Evolutionary conservation across 2,113 vertebrate genomes (phyloP).

Genomic region (Heliornis fulica): DNA sequence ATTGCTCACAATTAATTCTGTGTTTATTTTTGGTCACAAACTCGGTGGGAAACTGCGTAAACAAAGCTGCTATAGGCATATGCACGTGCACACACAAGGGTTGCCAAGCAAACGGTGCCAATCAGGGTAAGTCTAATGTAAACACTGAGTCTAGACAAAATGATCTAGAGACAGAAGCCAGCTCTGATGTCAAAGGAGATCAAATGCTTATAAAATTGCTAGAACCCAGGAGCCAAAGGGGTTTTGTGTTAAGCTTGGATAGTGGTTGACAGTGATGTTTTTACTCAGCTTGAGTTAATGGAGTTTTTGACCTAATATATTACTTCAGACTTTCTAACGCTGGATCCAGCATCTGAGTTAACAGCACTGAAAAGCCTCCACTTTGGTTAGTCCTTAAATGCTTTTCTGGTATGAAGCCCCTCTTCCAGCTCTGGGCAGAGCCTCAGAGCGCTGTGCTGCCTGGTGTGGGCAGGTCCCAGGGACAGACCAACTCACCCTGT

Average conservation of each 20-base stretch:
- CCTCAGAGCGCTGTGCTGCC: neutral
- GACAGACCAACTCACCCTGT: neutral
- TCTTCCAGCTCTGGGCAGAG: neutral
- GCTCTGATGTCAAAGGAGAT: constrained; percentile 49
- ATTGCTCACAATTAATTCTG: neutral
- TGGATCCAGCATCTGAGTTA: neutral
- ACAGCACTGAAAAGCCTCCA: neutral
- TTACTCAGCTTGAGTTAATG: neutral
- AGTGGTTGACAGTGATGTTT: neutral
- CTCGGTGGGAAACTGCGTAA: neutral
- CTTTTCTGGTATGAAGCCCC: neutral
- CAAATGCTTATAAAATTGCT: constrained; percentile 49
- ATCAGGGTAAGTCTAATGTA: neutral
- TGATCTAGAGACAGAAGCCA: constrained; percentile 37
- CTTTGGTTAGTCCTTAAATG: neutral
- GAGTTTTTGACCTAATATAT: neutral
- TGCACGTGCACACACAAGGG: neutral
- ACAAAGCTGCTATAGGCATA: constrained; percentile 2
- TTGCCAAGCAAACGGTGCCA: neutral
- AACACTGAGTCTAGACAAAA: constrained; percentile 35
- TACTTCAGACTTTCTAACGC: neutral
- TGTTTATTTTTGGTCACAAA: constrained; percentile 39
- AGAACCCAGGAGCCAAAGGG: neutral
- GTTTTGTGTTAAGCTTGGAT: neutral
- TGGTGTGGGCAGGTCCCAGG: neutral